Base-by-base conservation (phyloP, 2,797 vertebrate species). In the Spea hammondii region DNA sequence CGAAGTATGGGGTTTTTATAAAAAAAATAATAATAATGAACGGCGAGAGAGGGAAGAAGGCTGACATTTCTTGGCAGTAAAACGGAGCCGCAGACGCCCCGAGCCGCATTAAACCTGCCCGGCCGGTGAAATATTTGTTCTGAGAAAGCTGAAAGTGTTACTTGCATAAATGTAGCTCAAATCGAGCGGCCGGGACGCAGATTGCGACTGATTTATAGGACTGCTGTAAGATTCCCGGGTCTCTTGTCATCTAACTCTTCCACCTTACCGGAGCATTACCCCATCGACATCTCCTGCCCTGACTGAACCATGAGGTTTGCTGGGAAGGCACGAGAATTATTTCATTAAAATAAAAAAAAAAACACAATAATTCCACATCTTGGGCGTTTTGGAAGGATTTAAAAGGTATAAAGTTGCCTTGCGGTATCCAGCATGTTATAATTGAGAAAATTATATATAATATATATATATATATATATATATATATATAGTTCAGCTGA, bases 171-270 rank as follows among this genome's bases (percentile, higher is more conserved):
- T 48, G 17, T 53, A 44, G 70, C 67, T 78, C n/a, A 66, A 47
- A 80, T 67, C 68, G 7, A 59, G 68, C 10, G 47, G 51, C 32
- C 64, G 48, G 10, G 8, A 49, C 13, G 45, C 0, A 1, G 1
- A 65, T 55, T 1, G 46, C 53, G 77, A 68, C 68, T 76, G 79
- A 80, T 76, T 76, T 80, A 80, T 67, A 62, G 70, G 59, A 44
- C 66, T 4, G 49, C n/a, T 5, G 44, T 32, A 49, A 74, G 53
- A 8, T 32, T 64, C 55, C 65, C 47, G 45, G 45, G 8, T 54
- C 14, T 79, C 55, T 66, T 12, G 44, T 70, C 78, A 78, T 44
- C 59, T 11, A 45, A 12, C 45, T 4, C 8, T n/a, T 12, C 70
- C 53, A 65, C 7, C 59, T 71, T 32, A 53, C 54, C 13, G 54